Evolutionary conservation across 2,113 vertebrate species (phyloP).

Genomic region (Erythrocercus mccallii): DNA sequence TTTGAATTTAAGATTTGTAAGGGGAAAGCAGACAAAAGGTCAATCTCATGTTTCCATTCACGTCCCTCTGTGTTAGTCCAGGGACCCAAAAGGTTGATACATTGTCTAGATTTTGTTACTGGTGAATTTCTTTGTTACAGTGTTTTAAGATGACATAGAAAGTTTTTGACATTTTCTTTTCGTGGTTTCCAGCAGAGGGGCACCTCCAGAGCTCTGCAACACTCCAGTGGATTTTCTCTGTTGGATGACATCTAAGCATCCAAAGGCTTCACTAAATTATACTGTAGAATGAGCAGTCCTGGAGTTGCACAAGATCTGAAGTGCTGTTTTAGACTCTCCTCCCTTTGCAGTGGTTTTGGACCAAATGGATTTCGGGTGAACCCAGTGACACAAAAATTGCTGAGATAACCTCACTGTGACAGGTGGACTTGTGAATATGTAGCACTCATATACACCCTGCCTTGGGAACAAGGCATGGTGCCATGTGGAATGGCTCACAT

Average conservation of each 20-base stretch:
- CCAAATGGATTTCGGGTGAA: not conserved
- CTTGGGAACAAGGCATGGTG: not conserved
- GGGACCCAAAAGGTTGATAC: not conserved
- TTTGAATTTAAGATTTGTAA: constrained; percentile 21
- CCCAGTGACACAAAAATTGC: not conserved
- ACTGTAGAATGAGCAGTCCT: not conserved
- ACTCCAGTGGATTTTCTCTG: not conserved
- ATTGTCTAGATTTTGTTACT: not conserved
- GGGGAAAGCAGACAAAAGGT: constrained; percentile 1
- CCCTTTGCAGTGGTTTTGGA: not conserved
- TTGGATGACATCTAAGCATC: not conserved
- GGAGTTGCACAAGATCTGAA: not conserved
- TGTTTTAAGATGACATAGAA: not conserved
- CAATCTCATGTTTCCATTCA: not conserved
- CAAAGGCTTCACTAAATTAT: not conserved
- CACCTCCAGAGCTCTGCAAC: not conserved
- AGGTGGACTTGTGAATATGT: not conserved
- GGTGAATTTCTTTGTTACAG: not conserved
- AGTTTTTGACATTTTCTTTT: not conserved
- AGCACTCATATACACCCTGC: not conserved
- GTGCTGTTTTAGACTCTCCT: not conserved
- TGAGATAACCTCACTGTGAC: not conserved
- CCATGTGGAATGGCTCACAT: not conserved
- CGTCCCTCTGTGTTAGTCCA: not conserved
- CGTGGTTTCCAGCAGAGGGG: not conserved